Base-by-base conservation (phyloP, 2,797 vertebrate genomes). In the Pygocentrus nattereri region DNA sequence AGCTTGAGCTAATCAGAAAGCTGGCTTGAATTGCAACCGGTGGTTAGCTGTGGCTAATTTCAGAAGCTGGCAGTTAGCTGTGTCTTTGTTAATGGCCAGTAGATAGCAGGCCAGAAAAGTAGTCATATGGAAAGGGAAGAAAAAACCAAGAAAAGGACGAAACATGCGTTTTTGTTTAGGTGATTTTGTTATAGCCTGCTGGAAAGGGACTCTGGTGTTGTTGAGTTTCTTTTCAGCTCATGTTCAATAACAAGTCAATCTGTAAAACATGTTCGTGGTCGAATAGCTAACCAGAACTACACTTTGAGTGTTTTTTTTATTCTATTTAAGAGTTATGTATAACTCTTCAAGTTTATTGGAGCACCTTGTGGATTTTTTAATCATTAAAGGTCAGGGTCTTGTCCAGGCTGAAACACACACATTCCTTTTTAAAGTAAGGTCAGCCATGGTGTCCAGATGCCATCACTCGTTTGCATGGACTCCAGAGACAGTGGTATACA, bases 1-100 rank as follows among this genome's bases (percentile, higher is more conserved):
- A 68, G n/a, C n/a, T 25, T 68, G 0, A 49, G 80, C 69, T 74
- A 76, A 41, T 68, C 59, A 50, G 72, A 71, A 75, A 76, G 49
- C 68, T 7, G 23, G 10, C 38, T 47, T 25, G 15, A 59, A 49
- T 65, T 74, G 78, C 78, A 85, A 80, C 73, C 75, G 71, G 79
- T 78, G 81, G 74, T 78, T 70, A 74, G 62, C 74, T 18, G 30
- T 27, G 41, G 30, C 25, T 54, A 59, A 31, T 18, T 34, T 47
- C 25, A 77, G 65, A 59, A 50, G 4, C 62, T 52, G 59, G 59
- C n/a, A n/a, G n/a, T n/a, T 30, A 15, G 13, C 13, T 18, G 27
- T 2, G 13, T 62, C 25, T 62, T 59, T 62, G 59, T 62, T 30
- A 62, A 16, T 62, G 16, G 15, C 13, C 27, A 18, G 13, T 12